Percentiles rank a stretch among this genome's conserved stretches.
These are phyloP conservation scores for Syngnathoides biaculeatus DNA, from an alignment of 2,113 vertebrate genomes.

Conservation along the genomic window DNA sequence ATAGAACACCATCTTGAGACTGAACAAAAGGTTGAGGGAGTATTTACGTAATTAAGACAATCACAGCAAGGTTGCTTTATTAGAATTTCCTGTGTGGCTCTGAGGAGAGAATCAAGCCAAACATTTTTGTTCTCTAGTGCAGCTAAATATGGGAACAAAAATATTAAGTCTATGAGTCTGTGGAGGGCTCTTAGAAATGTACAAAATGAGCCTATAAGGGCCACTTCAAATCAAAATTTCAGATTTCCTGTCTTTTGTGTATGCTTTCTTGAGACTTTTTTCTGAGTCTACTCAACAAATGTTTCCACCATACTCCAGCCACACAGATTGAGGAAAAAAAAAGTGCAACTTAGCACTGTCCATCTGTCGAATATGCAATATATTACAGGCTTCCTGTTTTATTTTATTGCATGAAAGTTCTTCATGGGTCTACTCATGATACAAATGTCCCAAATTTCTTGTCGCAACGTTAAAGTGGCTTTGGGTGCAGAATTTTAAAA, in stretches of 20 bases:
- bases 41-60: slow-evolving; percentile 1
- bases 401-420: background rate
- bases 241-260: background rate
- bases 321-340: too few relatives aligned
- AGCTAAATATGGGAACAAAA: background rate
- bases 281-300: background rate
- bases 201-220: background rate
- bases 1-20: background rate
- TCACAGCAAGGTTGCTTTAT: background rate
- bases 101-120: background rate
- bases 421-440: background rate
- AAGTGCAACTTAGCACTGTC: too few relatives aligned
- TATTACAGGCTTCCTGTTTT: background rate
- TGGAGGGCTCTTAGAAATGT: background rate
- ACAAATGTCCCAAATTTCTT: background rate
- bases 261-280: background rate
- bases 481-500: background rate
- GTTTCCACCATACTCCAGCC: too few relatives aligned
- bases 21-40: slow-evolving; percentile 3
- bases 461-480: background rate
- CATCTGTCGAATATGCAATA: too few relatives aligned
- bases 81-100: background rate
- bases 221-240: background rate
- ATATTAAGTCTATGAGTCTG: background rate
- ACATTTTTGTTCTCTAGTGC: background rate